These are phyloP conservation scores for Steatornis caripensis DNA, from an alignment of 2,113 vertebrate genomes.

Conservation along the genomic window DNA sequence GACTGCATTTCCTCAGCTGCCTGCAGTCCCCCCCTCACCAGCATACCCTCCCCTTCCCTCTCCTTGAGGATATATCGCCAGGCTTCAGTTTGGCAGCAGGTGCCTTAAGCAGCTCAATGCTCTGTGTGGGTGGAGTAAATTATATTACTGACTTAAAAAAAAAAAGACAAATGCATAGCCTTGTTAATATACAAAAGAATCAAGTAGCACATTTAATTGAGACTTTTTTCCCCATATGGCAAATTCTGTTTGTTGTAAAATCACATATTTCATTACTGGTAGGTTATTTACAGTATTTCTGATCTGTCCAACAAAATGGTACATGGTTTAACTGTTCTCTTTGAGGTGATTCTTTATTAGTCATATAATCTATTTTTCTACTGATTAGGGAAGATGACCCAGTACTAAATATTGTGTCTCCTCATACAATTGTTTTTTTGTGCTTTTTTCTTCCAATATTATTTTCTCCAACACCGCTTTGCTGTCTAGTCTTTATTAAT, in stretches of 20 bases:
- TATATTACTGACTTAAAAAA: neutral
- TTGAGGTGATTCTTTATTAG: slow-evolving; percentile 43
- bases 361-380: slow-evolving; percentile 37
- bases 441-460: neutral
- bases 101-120: neutral
- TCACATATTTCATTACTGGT: neutral
- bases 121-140: neutral
- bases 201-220: neutral
- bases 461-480: slow-evolving; percentile 37
- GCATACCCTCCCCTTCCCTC: neutral
- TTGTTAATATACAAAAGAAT: neutral
- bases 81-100: neutral
- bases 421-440: slow-evolving; percentile 38
- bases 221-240: neutral
- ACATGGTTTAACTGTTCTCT: slow-evolving; percentile 18
- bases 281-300: neutral
- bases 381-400: slow-evolving; percentile 33
- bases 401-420: slow-evolving; percentile 39
- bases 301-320: slow-evolving; percentile 1
- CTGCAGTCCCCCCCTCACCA: neutral
- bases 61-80: neutral
- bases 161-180: neutral
- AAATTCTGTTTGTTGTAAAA: neutral
- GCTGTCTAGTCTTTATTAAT: slow-evolving; percentile 45
- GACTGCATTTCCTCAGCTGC: neutral